These are phyloP conservation scores for Cephus rjabovi DNA, from an alignment of 2,888 invertebrate genomes.

Conservation along the genomic window DNA sequence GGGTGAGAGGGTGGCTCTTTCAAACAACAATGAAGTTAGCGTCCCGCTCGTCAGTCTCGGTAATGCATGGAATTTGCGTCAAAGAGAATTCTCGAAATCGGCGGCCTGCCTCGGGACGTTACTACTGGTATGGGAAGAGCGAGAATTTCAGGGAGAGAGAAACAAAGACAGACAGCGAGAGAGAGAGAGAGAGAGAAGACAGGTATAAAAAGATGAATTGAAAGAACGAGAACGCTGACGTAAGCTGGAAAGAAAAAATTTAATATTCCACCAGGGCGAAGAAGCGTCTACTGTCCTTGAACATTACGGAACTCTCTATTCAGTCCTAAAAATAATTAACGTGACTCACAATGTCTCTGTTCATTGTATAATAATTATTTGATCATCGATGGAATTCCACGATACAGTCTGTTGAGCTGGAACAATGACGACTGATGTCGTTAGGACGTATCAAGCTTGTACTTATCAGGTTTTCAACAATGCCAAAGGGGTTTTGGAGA, in stretches of 20 bases:
- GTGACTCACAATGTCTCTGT: neutral
- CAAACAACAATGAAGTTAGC: constrained; percentile 64
- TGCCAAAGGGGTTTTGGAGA: neutral
- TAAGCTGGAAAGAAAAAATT: neutral
- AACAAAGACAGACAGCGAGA: constrained; percentile 9
- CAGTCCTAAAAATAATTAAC: neutral
- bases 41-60: constrained; percentile 58
- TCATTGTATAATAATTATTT: neutral
- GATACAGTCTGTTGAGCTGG: neutral
- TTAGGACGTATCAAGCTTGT: neutral
- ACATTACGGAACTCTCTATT: neutral
- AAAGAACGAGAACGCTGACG: neutral
- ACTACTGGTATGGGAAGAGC: neutral
- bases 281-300: neutral
- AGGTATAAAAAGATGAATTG: neutral
- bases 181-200: constrained; percentile 13
- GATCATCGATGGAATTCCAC: neutral
- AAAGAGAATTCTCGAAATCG: constrained; percentile 56
- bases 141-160: constrained; percentile 22
- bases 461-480: neutral
- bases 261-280: neutral
- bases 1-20: constrained; percentile 35
- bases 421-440: neutral
- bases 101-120: constrained; percentile 9
- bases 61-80: constrained; percentile 60